Conservation (phyloP, 2,888 invertebrate genomes). For the Melanchra persicariae region DNA sequence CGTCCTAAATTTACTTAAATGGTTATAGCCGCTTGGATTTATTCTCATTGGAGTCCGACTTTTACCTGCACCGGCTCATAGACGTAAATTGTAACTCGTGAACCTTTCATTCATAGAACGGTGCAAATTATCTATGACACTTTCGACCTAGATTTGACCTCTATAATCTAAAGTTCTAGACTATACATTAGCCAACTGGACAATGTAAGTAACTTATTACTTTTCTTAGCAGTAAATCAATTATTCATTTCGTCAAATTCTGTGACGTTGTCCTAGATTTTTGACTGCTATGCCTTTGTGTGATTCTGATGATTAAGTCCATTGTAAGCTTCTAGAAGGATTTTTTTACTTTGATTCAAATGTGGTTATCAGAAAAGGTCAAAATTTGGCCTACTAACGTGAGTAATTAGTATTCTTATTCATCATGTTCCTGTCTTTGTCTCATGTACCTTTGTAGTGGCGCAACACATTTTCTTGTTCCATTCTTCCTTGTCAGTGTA, state of each 20-base stretch:
- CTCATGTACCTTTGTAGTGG: background rate
- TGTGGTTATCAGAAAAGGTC: background rate
- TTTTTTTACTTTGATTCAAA: background rate
- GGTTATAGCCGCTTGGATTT: background rate
- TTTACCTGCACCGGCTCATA: slow-evolving; percentile 16
- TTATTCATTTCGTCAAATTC: slow-evolving; percentile 19
- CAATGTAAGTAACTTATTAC: slow-evolving; percentile 9
- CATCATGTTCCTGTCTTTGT: background rate
- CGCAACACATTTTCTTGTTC: too few species aligned
- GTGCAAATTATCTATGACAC: slow-evolving; percentile 36
- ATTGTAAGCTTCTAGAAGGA: background rate
- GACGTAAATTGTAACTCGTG: slow-evolving; percentile 39
- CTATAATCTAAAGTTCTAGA: slow-evolving; percentile 28
- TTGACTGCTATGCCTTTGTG: slow-evolving; percentile 5
- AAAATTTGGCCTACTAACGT: background rate
- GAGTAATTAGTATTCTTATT: background rate
- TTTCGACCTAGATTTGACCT: slow-evolving; percentile 45
- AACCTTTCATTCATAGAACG: slow-evolving; percentile 29
- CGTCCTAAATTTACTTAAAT: background rate
- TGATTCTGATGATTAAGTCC: background rate
- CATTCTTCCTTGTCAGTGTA: too few species aligned
- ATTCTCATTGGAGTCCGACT: slow-evolving; percentile 15
- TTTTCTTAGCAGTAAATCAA: slow-evolving; percentile 25
- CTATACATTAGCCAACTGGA: slow-evolving; percentile 19
- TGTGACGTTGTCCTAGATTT: slow-evolving; percentile 23